Base-by-base conservation (phyloP, 2,888 invertebrate genomes). In the Spatulosminthurus flaviceps region DNA sequence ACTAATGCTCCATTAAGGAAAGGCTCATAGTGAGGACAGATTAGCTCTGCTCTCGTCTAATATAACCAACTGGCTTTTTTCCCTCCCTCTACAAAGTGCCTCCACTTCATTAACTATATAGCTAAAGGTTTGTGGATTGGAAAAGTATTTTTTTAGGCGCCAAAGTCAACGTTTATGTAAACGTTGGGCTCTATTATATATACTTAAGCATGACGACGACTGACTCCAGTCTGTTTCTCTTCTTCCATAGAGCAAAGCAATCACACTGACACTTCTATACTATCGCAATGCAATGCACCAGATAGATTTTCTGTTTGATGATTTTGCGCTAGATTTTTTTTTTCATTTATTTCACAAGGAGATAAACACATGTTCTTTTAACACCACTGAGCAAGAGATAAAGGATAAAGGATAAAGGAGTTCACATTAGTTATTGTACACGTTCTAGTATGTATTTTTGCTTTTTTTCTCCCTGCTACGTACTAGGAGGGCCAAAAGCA, bases 1-100 rank as follows among this genome's bases (percentile, higher is more conserved):
- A n/a, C n/a, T n/a, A 70, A 41, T 42, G 70, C 22, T 70, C 70
- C 70, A 70, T 67, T 67, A 67, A 24, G 67, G 51, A 51, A 51
- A 51, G 51, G 51, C n/a, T 51, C n/a, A 2, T n/a, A 19, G 51
- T n/a, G 67, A 67, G 24, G 67, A 67, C 67, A 67, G 67, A 67
- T 67, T 67, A 67, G 51, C 51, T n/a, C 51, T 19, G 51, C 51
- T n/a, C n/a, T 51, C 5, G 51, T 51, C 51, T 51, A n/a, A n/a
- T n/a, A 51, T 51, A 19, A 51, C 51, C n/a, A 19, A 5, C n/a
- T n/a, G 9, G 16, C n/a, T 13, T n/a, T 51, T 1, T 51, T 51
- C n/a, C 19, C 16, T 2, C 16, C 1, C 5, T 16, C 9, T 51
- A 41, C 7, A 9, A 51, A 51, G 51, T 51, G 26, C 26, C 28